Percentiles rank a stretch among this genome's conserved stretches.
phyloP scores from a whole-genome alignment of 1,140 invertebrate genomes.

The Bombus ignitus region DNA sequence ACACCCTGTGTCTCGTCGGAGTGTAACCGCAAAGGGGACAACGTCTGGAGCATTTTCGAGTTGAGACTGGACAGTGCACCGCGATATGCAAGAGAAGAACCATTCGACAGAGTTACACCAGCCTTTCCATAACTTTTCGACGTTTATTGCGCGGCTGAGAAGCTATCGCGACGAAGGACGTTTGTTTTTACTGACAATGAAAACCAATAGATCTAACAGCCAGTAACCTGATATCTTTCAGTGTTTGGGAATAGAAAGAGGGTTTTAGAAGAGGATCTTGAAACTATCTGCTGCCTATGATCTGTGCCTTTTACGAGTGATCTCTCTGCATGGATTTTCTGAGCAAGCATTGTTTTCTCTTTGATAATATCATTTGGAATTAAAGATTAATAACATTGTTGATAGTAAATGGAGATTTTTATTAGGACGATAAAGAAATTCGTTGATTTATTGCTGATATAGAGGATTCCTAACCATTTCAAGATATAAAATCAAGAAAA shows the following conservation, averaged over 20 bases:
- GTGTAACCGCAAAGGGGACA: constrained; percentile 63
- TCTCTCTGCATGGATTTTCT: neutral
- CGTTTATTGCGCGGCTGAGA: neutral
- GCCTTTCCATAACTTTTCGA: constrained; percentile 1
- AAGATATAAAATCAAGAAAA: neutral
- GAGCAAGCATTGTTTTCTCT: neutral
- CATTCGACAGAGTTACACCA: constrained; percentile 10
- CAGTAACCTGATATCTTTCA: neutral
- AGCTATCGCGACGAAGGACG: neutral
- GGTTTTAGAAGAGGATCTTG: neutral
- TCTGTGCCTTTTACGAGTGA: neutral
- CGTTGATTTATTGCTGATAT: neutral
- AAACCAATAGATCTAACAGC: neutral
- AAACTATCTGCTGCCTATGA: neutral
- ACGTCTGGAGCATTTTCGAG: constrained; percentile 55
- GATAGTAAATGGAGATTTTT: neutral
- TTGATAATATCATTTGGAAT: neutral
- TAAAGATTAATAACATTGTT: neutral
- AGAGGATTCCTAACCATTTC: neutral
- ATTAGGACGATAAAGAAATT: neutral
- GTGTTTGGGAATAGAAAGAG: neutral
- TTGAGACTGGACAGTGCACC: neutral
- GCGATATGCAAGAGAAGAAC: neutral
- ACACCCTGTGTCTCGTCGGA: constrained; percentile 69
- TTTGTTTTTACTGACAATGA: neutral